Conservation (phyloP, 2,113 vertebrate genomes). For the Ciconia maguari region DNA sequence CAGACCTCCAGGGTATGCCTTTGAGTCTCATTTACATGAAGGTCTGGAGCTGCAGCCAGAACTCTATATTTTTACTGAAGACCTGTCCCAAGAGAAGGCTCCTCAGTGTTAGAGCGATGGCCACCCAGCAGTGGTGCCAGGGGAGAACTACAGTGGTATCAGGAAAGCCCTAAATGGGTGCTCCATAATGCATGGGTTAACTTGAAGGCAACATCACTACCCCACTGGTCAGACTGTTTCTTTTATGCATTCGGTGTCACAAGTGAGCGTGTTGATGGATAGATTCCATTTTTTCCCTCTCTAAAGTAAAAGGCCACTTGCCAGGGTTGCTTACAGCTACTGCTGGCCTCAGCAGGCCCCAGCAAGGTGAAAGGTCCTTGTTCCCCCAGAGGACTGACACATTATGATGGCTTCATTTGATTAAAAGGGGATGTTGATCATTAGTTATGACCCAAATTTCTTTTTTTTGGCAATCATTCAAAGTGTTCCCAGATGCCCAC, state of each 20-base stretch:
- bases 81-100: not conserved
- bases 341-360: conserved; percentile 68
- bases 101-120: not conserved
- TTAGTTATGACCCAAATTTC: conserved; percentile 77
- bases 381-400: conserved; percentile 74
- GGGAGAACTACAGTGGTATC: not conserved
- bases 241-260: not conserved
- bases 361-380: conserved; percentile 76
- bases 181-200: not conserved
- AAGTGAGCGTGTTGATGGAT: not conserved
- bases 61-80: not conserved
- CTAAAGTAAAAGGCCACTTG: conserved; percentile 25
- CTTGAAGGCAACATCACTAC: not conserved
- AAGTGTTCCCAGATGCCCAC: conserved; percentile 78
- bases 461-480: conserved; percentile 76
- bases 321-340: conserved; percentile 71
- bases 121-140: not conserved
- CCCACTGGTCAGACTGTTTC: not conserved
- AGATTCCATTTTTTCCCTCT: conserved; percentile 8
- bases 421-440: conserved; percentile 82
- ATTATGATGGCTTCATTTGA: conserved; percentile 78
- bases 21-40: not conserved
- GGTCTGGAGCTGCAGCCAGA: not conserved
- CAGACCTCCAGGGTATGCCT: not conserved
- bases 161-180: not conserved